Percentiles rank a stretch among this genome's conserved stretches.
phyloP scores from a whole-genome alignment of 23 tunicate genomes.

The Corella eumyota region DNA sequence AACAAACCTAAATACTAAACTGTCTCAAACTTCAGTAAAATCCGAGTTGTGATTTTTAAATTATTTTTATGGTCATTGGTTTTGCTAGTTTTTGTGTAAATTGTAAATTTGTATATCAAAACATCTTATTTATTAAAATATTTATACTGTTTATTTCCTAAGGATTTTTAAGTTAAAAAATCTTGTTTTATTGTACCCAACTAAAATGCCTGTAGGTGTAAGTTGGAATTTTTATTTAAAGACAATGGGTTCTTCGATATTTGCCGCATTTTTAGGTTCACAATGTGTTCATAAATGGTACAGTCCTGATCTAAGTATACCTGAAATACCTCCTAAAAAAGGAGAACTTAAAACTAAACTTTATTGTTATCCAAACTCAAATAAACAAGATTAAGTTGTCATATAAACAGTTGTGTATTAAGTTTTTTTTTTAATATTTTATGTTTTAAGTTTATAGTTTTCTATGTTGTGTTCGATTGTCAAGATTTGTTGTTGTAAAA shows the following conservation, averaged over 20 bases:
- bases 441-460: too few species aligned
- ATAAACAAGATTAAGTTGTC: too few species aligned
- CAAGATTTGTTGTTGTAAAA: too few species aligned
- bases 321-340: slow-evolving; percentile 63
- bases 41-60: not conserved
- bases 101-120: too few species aligned
- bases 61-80: too few species aligned
- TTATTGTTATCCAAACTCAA: slow-evolving; percentile 9
- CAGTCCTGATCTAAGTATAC: slow-evolving; percentile 67
- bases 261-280: slow-evolving; percentile 50
- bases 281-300: slow-evolving; percentile 66
- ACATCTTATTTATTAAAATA: not conserved
- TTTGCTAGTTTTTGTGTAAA: too few species aligned
- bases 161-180: not conserved
- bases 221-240: slow-evolving; percentile 21
- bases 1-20: not conserved
- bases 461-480: too few species aligned
- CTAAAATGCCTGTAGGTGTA: slow-evolving; percentile 58
- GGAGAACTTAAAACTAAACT: slow-evolving; percentile 87
- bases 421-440: too few species aligned
- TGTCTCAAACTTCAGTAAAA: not conserved
- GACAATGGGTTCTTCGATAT: slow-evolving; percentile 8
- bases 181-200: not conserved
- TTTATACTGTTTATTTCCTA: not conserved
- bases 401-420: too few species aligned